Evolutionary conservation across 1,140 invertebrate genomes (phyloP).

Genomic region (Epicauta chinensis): DNA sequence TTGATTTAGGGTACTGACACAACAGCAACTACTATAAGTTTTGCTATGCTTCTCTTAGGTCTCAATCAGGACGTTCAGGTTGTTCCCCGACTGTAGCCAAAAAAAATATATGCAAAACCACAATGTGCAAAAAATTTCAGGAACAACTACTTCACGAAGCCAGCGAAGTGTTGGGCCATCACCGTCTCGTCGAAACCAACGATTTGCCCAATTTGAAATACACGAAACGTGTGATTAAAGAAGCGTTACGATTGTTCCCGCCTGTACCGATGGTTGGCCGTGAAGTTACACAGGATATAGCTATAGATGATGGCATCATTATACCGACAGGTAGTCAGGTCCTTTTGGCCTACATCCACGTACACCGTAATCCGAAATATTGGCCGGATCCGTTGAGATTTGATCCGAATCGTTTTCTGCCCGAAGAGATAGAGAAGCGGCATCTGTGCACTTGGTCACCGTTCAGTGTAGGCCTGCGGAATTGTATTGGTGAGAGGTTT

Average conservation of each 20-base stretch:
- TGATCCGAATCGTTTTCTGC: conserved; percentile 7
- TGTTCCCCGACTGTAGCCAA: not conserved
- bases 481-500: conserved; percentile 3
- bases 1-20: conserved; percentile 18
- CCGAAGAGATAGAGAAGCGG: not conserved
- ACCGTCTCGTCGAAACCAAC: conserved; percentile 40
- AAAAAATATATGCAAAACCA: not conserved
- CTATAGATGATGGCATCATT: not conserved
- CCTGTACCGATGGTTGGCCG: conserved; percentile 52
- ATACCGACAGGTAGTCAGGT: not conserved
- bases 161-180: conserved; percentile 42
- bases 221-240: conserved; percentile 55
- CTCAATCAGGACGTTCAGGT: conserved; percentile 28
- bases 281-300: conserved; percentile 39
- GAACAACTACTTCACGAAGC: conserved; percentile 51
- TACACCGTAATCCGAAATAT: conserved; percentile 4
- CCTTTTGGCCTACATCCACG: not conserved
- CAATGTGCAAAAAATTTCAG: not conserved
- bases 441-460: conserved; percentile 1
- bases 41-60: conserved; percentile 21
- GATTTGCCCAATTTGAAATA: conserved; percentile 55
- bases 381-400: conserved; percentile 5
- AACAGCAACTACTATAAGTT: conserved; percentile 12
- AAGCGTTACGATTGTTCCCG: conserved; percentile 54
- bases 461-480: conserved; percentile 4